Base-by-base conservation (phyloP, 2,113 vertebrate species). In the Rhabdornis inornatus region DNA sequence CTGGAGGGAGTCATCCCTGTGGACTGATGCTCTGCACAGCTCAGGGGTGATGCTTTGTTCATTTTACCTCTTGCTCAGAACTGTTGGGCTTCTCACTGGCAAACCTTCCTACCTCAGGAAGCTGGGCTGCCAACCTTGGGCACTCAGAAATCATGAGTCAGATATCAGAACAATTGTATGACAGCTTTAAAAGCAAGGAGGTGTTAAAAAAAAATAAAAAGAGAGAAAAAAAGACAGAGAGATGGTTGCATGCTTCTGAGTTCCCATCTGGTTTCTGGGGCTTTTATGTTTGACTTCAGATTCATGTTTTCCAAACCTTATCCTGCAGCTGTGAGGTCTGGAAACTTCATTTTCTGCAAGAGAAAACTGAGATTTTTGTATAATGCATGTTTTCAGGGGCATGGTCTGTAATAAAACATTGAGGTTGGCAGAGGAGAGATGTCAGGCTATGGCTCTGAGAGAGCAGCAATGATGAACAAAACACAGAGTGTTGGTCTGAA, bases 281-380 rank as follows among this genome's bases (percentile, higher is more conserved):
- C 12, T 79, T 94, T 84, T 74, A 63, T 27, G 20, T 55, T 92
- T 94, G 71, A 81, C 64, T 81, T 55, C 44, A 83, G 59, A 50
- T 59, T 93, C 76, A 56, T 87, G 86, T 93, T 94, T 94, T 94
- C 69, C 91, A 71, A 91, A 28, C 31, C 44, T 63, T 94, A 68
- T 92, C 31, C 53, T 79, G 69, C 49, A 82, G 68, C 19, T 64
- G 10, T 30, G n/a, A 35, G 10, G 44, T 72, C 93, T 96, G 94
- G 87, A 94, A 97, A 93, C 52, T 64, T 66, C 31, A 84, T 97
- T 95, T 91, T 76, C 71, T 83, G 63, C n/a, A 64, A 83, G 64
- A 75, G 71, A 90, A 95, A 94, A 10, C 19, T 75, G 71, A 90
- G 47, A 83, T 80, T 83, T 71, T 88, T 77, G 39, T 64, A 68